These are phyloP conservation scores for Melitaea cinxia DNA, from an alignment of 1,140 invertebrate species.

Conservation along the genomic window DNA sequence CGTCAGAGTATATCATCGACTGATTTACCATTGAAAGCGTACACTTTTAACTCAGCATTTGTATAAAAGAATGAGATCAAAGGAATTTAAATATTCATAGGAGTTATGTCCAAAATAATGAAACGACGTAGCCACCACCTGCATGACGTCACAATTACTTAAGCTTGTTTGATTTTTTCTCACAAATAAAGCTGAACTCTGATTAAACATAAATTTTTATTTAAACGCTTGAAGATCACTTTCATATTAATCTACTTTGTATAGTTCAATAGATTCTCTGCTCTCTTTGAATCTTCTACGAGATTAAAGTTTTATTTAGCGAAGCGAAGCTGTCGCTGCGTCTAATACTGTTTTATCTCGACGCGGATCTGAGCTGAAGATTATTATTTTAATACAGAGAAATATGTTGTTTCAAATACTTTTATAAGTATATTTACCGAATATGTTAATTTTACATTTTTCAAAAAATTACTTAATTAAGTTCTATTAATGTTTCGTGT, in stretches of 20 bases:
- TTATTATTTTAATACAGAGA: background rate
- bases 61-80: conserved; percentile 16
- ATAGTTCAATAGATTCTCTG: background rate
- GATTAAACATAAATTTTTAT: background rate
- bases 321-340: background rate
- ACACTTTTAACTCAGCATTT: background rate
- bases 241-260: no score
- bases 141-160: background rate
- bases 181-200: background rate
- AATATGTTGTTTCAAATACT: background rate
- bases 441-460: no score
- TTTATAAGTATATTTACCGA: no score
- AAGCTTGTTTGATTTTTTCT: background rate
- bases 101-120: background rate
- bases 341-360: background rate
- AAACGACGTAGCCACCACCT: background rate
- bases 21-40: background rate
- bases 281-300: background rate
- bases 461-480: no score
- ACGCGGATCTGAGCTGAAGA: background rate
- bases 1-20: background rate
- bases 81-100: conserved; percentile 17
- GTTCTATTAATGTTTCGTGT: no score
- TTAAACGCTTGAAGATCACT: background rate
- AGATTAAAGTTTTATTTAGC: conserved; percentile 11